Evolutionary conservation across 2,113 vertebrate genomes (phyloP).

Genomic region (Pipa parva): DNA sequence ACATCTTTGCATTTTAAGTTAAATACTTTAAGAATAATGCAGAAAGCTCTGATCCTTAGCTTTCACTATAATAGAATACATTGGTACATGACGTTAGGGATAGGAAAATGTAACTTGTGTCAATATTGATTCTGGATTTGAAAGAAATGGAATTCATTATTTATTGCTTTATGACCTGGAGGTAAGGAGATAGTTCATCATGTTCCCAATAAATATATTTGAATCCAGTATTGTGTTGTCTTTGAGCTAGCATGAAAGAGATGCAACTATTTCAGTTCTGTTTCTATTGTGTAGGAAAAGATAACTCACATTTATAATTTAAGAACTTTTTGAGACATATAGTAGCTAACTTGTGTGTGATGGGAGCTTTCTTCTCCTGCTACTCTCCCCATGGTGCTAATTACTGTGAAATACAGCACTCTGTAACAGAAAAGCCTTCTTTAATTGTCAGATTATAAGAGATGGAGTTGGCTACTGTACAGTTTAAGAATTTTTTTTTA

Average conservation of each 20-base stretch:
- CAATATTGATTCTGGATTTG: no score
- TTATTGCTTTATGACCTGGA: no score
- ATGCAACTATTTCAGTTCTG: not conserved
- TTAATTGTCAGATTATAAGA: conserved; percentile 42
- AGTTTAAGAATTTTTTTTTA: conserved; percentile 8
- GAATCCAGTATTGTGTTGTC: no score
- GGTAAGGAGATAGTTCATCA: no score
- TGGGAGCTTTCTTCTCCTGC: conserved; percentile 16
- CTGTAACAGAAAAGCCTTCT: conserved; percentile 27
- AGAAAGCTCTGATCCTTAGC: no score
- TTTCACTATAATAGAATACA: no score
- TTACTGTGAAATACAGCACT: conserved; percentile 36
- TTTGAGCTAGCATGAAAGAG: not conserved
- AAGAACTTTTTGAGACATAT: conserved; percentile 21
- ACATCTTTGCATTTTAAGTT: no score
- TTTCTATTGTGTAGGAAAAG: conserved; percentile 3
- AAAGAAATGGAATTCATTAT: no score
- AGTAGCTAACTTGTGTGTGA: conserved; percentile 7
- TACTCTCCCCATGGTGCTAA: conserved; percentile 33
- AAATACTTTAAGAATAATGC: no score
- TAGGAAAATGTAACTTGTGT: no score
- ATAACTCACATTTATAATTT: conserved; percentile 34
- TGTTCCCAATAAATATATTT: no score
- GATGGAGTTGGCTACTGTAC: conserved; percentile 22
- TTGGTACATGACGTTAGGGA: no score